Percentiles rank a stretch among this genome's conserved stretches.
Evolutionary conservation across 2,797 vertebrate species (phyloP).

Genomic region (Lerista edwardsae): DNA sequence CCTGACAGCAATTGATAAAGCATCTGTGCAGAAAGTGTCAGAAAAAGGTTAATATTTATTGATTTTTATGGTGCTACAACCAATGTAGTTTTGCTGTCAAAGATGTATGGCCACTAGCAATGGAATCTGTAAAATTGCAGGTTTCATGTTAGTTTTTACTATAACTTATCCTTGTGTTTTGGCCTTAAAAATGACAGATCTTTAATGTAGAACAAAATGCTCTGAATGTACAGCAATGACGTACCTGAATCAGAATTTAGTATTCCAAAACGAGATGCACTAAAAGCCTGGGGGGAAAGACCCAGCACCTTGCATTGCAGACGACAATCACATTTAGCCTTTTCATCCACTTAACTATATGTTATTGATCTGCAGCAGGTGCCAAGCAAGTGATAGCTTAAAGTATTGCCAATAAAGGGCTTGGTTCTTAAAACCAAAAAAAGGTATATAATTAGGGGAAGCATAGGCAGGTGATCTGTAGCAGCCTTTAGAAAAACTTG

Average conservation of each 20-base stretch:
- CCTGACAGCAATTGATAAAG: conserved; percentile 78
- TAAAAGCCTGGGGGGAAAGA: conserved; percentile 46
- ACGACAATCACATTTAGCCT: conserved; percentile 75
- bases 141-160: conserved; percentile 67
- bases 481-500: conserved; percentile 35
- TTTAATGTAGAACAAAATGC: conserved; percentile 72
- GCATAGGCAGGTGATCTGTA: neutral
- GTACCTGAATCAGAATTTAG: conserved; percentile 63
- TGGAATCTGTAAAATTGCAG: conserved; percentile 74
- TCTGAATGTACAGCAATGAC: conserved; percentile 52
- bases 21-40: conserved; percentile 75
- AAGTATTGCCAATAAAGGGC: conserved; percentile 75
- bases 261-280: conserved; percentile 66
- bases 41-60: conserved; percentile 84
- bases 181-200: conserved; percentile 69
- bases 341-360: conserved; percentile 75
- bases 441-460: conserved; percentile 71
- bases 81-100: conserved; percentile 76
- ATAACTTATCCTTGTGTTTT: conserved; percentile 67
- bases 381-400: conserved; percentile 72
- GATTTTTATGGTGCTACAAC: conserved; percentile 77
- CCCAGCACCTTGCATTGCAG: conserved; percentile 70
- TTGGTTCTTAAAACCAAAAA: conserved; percentile 73
- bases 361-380: conserved; percentile 76
- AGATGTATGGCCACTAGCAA: conserved; percentile 77